These are phyloP conservation scores for Zingel zingel DNA, from an alignment of 2,113 vertebrate species.

Conservation along the genomic window DNA sequence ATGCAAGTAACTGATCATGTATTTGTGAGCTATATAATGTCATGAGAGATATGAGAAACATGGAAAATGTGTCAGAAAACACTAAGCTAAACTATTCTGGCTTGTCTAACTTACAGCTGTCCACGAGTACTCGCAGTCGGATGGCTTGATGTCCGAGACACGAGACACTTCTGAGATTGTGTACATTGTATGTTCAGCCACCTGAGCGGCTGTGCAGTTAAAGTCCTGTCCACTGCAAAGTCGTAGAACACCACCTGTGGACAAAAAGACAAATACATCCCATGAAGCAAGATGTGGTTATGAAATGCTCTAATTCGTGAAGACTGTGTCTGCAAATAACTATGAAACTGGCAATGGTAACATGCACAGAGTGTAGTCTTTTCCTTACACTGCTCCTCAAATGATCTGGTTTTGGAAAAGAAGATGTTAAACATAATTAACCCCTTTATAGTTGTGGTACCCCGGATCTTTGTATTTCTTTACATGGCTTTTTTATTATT, in stretches of 20 bases:
- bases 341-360: neutral
- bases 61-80: neutral
- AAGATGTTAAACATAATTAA: too few relatives aligned
- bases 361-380: neutral
- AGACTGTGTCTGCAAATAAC: neutral
- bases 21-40: neutral
- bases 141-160: fast-evolving
- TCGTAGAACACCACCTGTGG: neutral
- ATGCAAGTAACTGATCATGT: neutral
- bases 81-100: neutral
- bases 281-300: neutral
- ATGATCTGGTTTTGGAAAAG: neutral
- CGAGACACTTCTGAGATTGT: fast-evolving
- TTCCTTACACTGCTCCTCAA: neutral
- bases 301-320: neutral
- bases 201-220: neutral
- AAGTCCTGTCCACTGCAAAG: fast-evolving
- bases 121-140: neutral
- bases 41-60: neutral
- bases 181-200: neutral
- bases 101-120: neutral
- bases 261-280: neutral
- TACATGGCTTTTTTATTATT: too few relatives aligned
- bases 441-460: too few relatives aligned
- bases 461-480: too few relatives aligned